Conservation (phyloP, 2,888 invertebrate genomes). For the Microlaimidae sp. region DNA sequence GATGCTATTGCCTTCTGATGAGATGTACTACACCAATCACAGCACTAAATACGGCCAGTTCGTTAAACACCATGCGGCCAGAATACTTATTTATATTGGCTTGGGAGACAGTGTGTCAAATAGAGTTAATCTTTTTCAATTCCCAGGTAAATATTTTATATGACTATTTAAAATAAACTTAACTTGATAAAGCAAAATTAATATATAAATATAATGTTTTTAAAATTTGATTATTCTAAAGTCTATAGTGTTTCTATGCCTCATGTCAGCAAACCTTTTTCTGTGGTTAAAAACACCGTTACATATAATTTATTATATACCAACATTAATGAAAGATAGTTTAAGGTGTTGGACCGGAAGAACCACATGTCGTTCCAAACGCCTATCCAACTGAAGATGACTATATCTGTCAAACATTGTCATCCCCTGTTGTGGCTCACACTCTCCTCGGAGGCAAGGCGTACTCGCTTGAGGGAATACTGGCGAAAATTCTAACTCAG, state of each 20-base stretch:
- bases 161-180: not conserved
- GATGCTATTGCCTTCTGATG: constrained; percentile 49
- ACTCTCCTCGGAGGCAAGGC: not conserved
- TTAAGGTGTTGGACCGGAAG: too few relatives aligned
- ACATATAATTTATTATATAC: too few relatives aligned
- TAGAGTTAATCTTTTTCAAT: constrained; percentile 47
- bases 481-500: constrained; percentile 13
- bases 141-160: constrained; percentile 34
- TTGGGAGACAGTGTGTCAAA: constrained; percentile 48
- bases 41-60: constrained; percentile 49
- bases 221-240: not conserved
- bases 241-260: too few relatives aligned
- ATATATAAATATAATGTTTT: not conserved
- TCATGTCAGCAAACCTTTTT: too few relatives aligned
- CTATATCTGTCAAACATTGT: constrained; percentile 30
- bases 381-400: constrained; percentile 29
- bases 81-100: constrained; percentile 49
- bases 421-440: constrained; percentile 18
- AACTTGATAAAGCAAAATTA: too few relatives aligned
- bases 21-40: constrained; percentile 52
- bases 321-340: too few relatives aligned
- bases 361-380: too few relatives aligned
- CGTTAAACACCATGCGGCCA: constrained; percentile 50
- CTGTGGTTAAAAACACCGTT: too few relatives aligned
- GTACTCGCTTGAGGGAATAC: constrained; percentile 9